phyloP scores from a whole-genome alignment of 2,888 invertebrate species.

The Clostera curtula region DNA sequence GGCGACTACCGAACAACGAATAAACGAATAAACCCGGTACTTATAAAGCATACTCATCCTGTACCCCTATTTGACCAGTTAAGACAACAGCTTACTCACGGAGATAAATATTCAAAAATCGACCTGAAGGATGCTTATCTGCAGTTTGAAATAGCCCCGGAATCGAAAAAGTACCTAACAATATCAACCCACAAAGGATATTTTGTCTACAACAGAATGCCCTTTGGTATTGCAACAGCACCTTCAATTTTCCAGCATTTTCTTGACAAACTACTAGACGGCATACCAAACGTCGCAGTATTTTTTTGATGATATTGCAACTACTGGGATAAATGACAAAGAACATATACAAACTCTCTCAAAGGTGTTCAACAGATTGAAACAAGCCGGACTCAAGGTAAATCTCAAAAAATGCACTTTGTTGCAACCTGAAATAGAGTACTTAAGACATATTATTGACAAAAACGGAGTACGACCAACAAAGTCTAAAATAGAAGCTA shows the following conservation, averaged over 20 bases:
- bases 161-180: slow-evolving; percentile 3
- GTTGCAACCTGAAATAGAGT: slow-evolving; percentile 5
- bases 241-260: slow-evolving; percentile 11
- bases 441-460: slow-evolving; percentile 6
- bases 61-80: slow-evolving; percentile 10
- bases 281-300: slow-evolving; percentile 6
- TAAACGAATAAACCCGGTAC: background rate
- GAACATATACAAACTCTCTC: slow-evolving; percentile 4
- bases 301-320: slow-evolving; percentile 10
- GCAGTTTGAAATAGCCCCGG: background rate
- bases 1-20: slow-evolving; percentile 2
- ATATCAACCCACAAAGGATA: slow-evolving; percentile 1
- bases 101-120: slow-evolving; percentile 1
- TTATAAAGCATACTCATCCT: slow-evolving; percentile 5
- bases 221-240: slow-evolving; percentile 8
- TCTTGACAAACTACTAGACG: slow-evolving; percentile 4
- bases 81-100: slow-evolving; percentile 4
- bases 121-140: background rate
- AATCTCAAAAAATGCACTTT: slow-evolving; percentile 5
- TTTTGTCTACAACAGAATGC: slow-evolving; percentile 6
- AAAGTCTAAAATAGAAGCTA: slow-evolving; percentile 2
- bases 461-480: slow-evolving; percentile 7
- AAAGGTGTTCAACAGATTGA: slow-evolving; percentile 3
- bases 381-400: slow-evolving; percentile 1
- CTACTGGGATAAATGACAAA: slow-evolving; percentile 2